A percentile compares a stretch with the other conserved stretches of the same genome.
Evolutionary conservation across 2,888 invertebrate genomes (phyloP).

Genomic region (Protophormia terraenovae): DNA sequence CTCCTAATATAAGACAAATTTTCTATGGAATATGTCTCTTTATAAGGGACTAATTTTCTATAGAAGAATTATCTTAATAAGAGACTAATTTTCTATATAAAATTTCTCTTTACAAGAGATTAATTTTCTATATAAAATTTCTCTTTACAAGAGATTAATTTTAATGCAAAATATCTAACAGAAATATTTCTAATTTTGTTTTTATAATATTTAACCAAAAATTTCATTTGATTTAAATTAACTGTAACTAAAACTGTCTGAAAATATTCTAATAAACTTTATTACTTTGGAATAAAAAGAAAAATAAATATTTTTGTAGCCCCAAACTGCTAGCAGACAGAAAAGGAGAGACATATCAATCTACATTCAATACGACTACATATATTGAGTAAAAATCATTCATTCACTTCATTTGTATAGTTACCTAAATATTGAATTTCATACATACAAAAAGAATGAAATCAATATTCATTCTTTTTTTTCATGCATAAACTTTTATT

Average conservation of each 20-base stretch:
- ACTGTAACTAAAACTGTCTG: neutral
- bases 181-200: neutral
- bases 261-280: conserved; percentile 19
- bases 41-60: no score
- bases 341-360: neutral
- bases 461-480: neutral
- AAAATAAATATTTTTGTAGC: no score
- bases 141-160: no score
- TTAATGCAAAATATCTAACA: neutral
- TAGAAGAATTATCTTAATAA: no score
- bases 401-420: no score
- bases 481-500: neutral
- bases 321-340: neutral
- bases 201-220: neutral
- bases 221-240: neutral
- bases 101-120: no score
- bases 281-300: neutral
- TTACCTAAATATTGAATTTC: neutral
- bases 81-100: no score
- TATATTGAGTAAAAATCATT: neutral
- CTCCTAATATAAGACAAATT: no score
- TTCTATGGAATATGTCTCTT: no score
- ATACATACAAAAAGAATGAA: neutral
- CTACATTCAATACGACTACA: neutral
- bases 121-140: no score